Evolutionary conservation across 2,113 vertebrate species (phyloP).

Genomic region (Paraplagusia blochii): DNA sequence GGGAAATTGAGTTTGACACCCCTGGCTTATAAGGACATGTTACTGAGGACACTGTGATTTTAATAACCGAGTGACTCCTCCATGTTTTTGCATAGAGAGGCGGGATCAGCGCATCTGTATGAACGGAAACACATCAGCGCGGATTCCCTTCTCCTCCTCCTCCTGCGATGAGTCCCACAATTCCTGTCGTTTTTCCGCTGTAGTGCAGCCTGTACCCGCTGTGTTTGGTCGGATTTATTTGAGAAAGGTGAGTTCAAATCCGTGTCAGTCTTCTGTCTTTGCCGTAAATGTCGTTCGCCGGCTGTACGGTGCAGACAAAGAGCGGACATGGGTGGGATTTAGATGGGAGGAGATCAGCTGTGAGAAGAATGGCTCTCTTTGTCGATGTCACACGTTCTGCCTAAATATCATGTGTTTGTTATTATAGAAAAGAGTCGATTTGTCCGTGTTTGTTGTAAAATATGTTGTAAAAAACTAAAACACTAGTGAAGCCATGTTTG

Average conservation of each 20-base stretch:
- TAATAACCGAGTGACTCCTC: no score
- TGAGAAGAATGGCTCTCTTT: constrained; percentile 42
- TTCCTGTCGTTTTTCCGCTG: background rate
- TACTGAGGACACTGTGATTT: no score
- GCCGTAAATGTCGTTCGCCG: background rate
- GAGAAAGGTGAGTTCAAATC: constrained; percentile 46
- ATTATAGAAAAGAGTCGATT: background rate
- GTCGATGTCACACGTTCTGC: constrained; percentile 14
- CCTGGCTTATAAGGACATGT: no score
- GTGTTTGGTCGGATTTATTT: background rate
- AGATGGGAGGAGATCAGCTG: constrained; percentile 73
- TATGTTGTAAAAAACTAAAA: no score
- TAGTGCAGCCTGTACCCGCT: no score
- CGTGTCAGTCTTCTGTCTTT: no score
- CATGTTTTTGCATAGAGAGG: constrained; percentile 18
- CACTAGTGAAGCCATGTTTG: no score
- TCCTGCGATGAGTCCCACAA: constrained; percentile 6
- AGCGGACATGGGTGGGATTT: constrained; percentile 73
- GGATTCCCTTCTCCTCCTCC: constrained; percentile 11
- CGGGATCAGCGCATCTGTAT: constrained; percentile 69
- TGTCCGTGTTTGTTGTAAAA: no score
- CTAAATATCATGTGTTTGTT: constrained; percentile 6
- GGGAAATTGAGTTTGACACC: no score
- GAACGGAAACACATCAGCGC: constrained; percentile 11
- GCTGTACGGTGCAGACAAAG: constrained; percentile 60